Evolutionary conservation across 2,797 vertebrate genomes (phyloP).

Genomic region (Loriculus beryllinus): DNA sequence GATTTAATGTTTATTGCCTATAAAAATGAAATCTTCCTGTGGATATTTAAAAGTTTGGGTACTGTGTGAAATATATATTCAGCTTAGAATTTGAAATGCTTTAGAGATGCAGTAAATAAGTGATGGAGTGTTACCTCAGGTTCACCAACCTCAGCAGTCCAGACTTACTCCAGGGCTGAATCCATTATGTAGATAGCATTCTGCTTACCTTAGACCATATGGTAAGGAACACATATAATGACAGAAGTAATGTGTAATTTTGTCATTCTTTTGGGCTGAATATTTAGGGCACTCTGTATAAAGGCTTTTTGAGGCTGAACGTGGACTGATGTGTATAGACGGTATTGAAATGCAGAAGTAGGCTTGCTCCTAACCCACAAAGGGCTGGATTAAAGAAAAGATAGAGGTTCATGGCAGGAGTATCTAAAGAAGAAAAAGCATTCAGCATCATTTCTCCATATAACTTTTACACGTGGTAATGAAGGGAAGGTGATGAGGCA

Average conservation of each 20-base stretch:
- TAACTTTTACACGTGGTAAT: fast-evolving
- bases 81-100: constrained; percentile 63
- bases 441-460: not conserved
- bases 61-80: constrained; percentile 75
- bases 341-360: not conserved
- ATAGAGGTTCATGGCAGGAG: not conserved
- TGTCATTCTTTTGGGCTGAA: constrained; percentile 2
- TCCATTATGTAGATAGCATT: not conserved
- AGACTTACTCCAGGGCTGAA: constrained; percentile 33
- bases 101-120: constrained; percentile 74
- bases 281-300: not conserved
- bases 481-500: not conserved
- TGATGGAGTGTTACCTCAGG: constrained; percentile 27
- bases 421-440: not conserved
- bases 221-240: not conserved
- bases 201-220: constrained; percentile 18
- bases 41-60: constrained; percentile 82
- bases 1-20: constrained; percentile 86
- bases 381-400: not conserved
- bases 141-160: constrained; percentile 1
- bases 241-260: not conserved
- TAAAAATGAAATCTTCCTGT: constrained; percentile 84
- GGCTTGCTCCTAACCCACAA: not conserved
- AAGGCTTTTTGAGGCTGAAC: not conserved
- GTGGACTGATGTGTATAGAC: not conserved